Base-by-base conservation (phyloP, 2,888 invertebrate species). In the Bhutanitis thaidina region DNA sequence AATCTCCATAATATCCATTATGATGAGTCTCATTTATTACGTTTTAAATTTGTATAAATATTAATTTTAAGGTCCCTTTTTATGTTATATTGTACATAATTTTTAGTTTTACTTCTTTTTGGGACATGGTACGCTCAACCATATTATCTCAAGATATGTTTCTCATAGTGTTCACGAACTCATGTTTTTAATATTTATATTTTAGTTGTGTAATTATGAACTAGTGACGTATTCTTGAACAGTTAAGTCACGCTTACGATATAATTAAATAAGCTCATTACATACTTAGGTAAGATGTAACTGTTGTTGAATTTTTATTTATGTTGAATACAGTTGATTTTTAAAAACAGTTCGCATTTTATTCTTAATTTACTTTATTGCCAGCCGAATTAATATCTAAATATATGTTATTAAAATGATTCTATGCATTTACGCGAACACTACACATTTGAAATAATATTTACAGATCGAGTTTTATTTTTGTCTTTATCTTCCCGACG, bases 301-400 rank as follows among this genome's bases (percentile, higher is more conserved):
- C 49, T 43, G 52, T 61, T 61, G 65, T 71, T 69, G 58, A 67
- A 61, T 65, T 71, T 68, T 70, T 71, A 69, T 71, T 74, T 73
- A 65, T 67, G 71, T 72, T 54, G 60, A 70, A 69, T 72, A 74
- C 59, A 74, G 54, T 65, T 68, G 70, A 71, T 71, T 65, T 54
- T n/a, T n/a, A 59, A 49, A 52, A 37, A 36, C 37, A 36, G 32
- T 44, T 44, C 54, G n/a, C 14, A 27, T 36, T 34, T 20, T 2
- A 3, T 20, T 20, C 5, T 20, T 5, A 20, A 20, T 20, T 20
- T 20, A n/a, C n/a, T n/a, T n/a, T n/a, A n/a, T n/a, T n/a, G n/a
- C n/a, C n/a, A n/a, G n/a, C n/a, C n/a, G n/a, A n/a, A n/a, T n/a
- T n/a, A n/a, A n/a, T n/a, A n/a, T n/a, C n/a, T n/a, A n/a, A n/a